phyloP scores from a whole-genome alignment of 2,113 vertebrate species.

The Oryzias melastigma region DNA sequence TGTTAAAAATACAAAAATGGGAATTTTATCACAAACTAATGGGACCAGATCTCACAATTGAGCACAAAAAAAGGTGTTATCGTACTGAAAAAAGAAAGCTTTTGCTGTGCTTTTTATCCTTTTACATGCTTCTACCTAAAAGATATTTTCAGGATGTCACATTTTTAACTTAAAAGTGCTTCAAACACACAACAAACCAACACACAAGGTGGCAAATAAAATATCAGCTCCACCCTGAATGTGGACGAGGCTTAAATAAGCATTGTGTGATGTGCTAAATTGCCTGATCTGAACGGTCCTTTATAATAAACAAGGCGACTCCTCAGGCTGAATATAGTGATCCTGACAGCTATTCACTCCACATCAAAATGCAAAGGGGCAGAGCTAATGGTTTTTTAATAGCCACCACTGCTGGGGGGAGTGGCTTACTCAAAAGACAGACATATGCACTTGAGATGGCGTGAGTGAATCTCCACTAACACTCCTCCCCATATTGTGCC shows the following conservation, averaged over 20 bases:
- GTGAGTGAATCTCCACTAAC: constrained; percentile 78
- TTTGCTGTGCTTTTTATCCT: not conserved
- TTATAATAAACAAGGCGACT: constrained; percentile 65
- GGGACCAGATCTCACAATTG: no score
- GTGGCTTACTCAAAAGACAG: constrained; percentile 20
- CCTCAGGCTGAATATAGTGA: constrained; percentile 70
- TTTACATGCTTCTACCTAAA: not conserved
- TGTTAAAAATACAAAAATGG: no score
- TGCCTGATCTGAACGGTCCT: constrained; percentile 56
- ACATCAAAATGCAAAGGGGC: constrained; percentile 81
- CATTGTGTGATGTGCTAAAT: constrained; percentile 16
- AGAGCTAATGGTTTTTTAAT: constrained; percentile 93
- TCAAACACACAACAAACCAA: no score
- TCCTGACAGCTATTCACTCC: constrained; percentile 85
- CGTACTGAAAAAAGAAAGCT: no score
- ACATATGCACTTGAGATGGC: constrained; percentile 55
- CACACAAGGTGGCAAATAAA: no score
- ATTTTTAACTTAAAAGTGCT: no score
- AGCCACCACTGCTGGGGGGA: constrained; percentile 74
- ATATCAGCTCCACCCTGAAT: no score
- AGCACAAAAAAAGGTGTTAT: no score
- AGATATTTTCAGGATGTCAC: not conserved
- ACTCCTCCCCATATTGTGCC: constrained; percentile 73
- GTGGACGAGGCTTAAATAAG: no score
- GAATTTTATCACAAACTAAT: no score